phyloP scores from a whole-genome alignment of 2,888 invertebrate genomes.

The Synanthedon myopaeformis region DNA sequence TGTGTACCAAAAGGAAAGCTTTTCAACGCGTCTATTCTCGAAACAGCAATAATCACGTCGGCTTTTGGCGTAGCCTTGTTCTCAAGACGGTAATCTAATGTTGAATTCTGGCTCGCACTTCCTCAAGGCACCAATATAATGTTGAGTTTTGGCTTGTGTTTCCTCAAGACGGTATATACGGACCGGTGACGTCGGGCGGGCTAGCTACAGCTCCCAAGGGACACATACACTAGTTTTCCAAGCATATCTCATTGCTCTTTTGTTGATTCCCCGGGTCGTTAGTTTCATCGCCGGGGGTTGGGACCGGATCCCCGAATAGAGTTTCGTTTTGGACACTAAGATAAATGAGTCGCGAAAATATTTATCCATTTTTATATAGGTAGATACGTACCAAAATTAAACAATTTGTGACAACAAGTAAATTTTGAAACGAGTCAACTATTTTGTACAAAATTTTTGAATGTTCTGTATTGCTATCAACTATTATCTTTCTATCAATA shows the following conservation, averaged over 20 bases:
- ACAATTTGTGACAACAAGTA: no score
- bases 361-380: neutral
- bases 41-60: no score
- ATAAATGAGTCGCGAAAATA: neutral
- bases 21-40: no score
- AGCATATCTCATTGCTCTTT: slow-evolving; percentile 71
- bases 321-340: neutral
- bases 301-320: neutral
- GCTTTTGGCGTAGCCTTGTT: no score
- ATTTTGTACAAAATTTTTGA: no score
- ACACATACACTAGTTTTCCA: slow-evolving; percentile 64
- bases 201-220: slow-evolving; percentile 44
- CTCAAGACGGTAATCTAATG: no score
- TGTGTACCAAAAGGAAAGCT: no score
- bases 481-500: no score
- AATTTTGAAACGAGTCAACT: no score
- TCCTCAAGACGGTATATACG: slow-evolving; percentile 11
- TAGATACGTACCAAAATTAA: no score
- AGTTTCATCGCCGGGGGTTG: slow-evolving; percentile 62
- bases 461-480: no score
- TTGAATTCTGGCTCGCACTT: no score
- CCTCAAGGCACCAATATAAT: neutral
- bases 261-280: slow-evolving; percentile 67
- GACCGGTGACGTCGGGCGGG: slow-evolving; percentile 31
- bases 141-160: neutral